Conservation (phyloP, 2,113 vertebrate genomes). For the Aspiorhynchus laticeps region DNA sequence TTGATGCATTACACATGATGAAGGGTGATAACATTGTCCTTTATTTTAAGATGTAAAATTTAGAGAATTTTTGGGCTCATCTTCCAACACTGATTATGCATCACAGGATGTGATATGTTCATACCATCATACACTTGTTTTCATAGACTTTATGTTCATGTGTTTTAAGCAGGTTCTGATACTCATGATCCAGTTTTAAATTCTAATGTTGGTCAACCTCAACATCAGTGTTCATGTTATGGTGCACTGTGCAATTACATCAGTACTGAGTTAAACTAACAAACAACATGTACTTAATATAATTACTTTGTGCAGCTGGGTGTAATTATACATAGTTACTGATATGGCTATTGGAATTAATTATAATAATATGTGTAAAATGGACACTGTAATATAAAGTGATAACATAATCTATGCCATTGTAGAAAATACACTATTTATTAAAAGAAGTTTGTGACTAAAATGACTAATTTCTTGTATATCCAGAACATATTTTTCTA, state of each 20-base stretch:
- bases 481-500: background rate
- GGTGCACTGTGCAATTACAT: background rate
- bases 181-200: background rate
- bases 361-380: slow-evolving; percentile 16
- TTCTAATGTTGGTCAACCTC: background rate
- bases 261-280: slow-evolving; percentile 15
- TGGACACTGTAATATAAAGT: background rate
- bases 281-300: slow-evolving; percentile 22
- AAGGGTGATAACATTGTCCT: background rate
- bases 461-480: background rate
- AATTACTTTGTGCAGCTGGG: slow-evolving; percentile 8
- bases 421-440: background rate
- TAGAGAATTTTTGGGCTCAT: no score
- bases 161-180: background rate
- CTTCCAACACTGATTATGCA: background rate
- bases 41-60: background rate
- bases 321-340: slow-evolving; percentile 33
- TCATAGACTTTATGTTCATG: background rate
- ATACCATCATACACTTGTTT: background rate
- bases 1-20: background rate
- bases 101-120: background rate
- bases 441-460: background rate
- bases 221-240: background rate
- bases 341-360: slow-evolving; percentile 10
- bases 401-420: background rate